These are phyloP conservation scores for Oreochromis niloticus DNA, from an alignment of 2,113 vertebrate species.

Conservation along the genomic window DNA sequence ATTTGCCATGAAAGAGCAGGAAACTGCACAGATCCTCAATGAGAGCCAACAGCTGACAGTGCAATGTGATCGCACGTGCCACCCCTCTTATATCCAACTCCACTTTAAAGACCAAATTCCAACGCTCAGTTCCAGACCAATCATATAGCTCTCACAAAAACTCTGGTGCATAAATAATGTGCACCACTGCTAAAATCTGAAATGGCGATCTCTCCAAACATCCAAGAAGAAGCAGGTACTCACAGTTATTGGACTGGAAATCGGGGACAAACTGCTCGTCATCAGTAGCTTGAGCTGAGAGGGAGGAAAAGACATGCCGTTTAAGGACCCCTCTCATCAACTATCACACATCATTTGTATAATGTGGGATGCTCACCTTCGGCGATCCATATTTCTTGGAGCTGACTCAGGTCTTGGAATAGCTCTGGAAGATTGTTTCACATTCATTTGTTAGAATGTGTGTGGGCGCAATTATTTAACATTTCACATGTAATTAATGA, in stretches of 20 bases:
- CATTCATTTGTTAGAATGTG: background rate
- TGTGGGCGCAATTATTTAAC: background rate
- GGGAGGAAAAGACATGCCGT: background rate
- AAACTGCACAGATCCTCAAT: background rate
- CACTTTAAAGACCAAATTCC: background rate
- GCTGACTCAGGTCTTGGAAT: conserved; percentile 94
- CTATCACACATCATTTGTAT: background rate
- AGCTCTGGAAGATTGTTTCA: conserved; percentile 74
- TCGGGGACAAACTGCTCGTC: conserved; percentile 98
- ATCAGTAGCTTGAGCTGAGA: conserved; percentile 87
- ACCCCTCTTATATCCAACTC: background rate
- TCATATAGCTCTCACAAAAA: background rate
- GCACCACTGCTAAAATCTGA: background rate
- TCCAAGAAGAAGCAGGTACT: conserved; percentile 67
- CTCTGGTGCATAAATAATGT: background rate
- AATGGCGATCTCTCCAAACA: background rate
- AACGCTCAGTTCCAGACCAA: background rate
- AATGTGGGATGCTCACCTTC: conserved; percentile 67
- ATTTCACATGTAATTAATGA: background rate
- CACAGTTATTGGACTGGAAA: conserved; percentile 93
- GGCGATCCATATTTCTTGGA: conserved; percentile 96
- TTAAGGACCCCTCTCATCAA: background rate
- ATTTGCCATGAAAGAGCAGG: background rate
- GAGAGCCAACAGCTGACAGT: background rate
- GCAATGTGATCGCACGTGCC: background rate